These are phyloP conservation scores for Lycopodina hypogea DNA, from an alignment of 37 sponge, comb jelly and placozoan species.

Conservation along the genomic window DNA sequence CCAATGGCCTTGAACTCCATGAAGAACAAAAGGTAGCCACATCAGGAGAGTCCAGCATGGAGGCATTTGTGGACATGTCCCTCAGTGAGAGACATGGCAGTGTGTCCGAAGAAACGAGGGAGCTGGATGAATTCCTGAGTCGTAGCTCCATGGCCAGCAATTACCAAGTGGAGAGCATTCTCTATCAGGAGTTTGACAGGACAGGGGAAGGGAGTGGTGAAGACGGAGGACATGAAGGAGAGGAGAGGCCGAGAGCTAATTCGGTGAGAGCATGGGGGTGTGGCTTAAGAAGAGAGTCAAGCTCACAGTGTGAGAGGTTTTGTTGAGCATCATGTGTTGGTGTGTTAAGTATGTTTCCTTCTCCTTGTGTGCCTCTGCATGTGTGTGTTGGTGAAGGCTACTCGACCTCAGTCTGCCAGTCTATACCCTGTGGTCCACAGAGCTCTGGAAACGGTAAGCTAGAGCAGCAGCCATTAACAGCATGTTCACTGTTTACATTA, in stretches of 20 bases:
- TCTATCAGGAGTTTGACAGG: background rate
- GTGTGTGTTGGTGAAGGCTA: background rate
- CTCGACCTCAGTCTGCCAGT: conserved; percentile 3
- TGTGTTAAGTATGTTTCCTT: background rate
- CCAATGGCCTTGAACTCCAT: background rate
- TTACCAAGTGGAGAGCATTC: background rate
- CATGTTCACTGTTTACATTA: too few relatives aligned
- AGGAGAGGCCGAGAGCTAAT: background rate
- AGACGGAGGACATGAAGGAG: conserved; percentile 1
- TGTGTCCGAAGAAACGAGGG: conserved; percentile 12
- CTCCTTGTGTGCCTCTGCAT: background rate
- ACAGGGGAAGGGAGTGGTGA: background rate
- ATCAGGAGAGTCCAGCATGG: background rate
- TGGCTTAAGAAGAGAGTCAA: background rate
- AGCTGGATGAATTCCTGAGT: conserved; percentile 12
- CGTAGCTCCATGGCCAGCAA: conserved; percentile 16
- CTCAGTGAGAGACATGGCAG: background rate
- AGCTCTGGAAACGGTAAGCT: conserved; percentile 37
- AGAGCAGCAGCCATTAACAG: background rate
- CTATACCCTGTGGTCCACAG: conserved; percentile 35
- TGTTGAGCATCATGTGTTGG: background rate
- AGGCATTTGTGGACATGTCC: background rate
- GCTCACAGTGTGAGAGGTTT: too few relatives aligned
- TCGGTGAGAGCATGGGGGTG: background rate
- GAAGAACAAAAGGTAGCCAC: background rate